Evolutionary conservation across 2,113 vertebrate species (phyloP), one percentile per base, ranked within the genome.

Genomic region (Eolophus roseicapilla): DNA sequence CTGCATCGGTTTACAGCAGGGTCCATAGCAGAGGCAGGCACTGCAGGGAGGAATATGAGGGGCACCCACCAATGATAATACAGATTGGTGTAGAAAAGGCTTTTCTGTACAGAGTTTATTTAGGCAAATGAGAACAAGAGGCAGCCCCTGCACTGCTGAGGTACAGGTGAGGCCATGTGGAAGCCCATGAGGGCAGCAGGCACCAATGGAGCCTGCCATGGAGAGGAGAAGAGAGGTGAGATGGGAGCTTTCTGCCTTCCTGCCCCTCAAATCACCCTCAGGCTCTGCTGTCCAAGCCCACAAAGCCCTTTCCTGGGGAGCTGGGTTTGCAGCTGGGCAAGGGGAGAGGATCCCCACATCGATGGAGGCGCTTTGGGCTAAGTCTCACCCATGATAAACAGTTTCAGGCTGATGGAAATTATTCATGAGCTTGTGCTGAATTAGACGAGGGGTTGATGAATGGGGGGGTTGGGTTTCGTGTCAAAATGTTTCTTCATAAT

Each of bases 401-500:
- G 55, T 28, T 64, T 28, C 62, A 60, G 57, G 47, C 82, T 82
- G 82, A 60, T 47, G 67, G 70, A 85, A 95, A 92, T 85, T 63
- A 82, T 82, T 86, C 75, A 79, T 79, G 93, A 90, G 25, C 79
- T 82, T 79, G 86, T 46, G 88, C 86, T 64, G 94, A 71, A 92
- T 92, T 76, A 79, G 79, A 64, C 3, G 13, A 88, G 91, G 79
- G 37, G 79, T 33, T 92, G 93, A 88, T 92, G 88, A 92, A 95
- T 85, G 79, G 73, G 63, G 63, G 65, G 75, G 74, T 6, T 90
- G 94, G 79, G 78, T 11, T 71, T 78, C 2, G 17, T 92, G 91
- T 94, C 96, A 92, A 75, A 94, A 90, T 31, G 37, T 90, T 85
- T 71, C 91, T 79, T 79, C 75, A 13, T 93, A 71, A 88, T 53